A percentile compares a stretch with the other conserved stretches of the same genome.
These are phyloP conservation scores for Nephotettix cincticeps DNA, from an alignment of 1,140 invertebrate genomes.

Conservation along the genomic window DNA sequence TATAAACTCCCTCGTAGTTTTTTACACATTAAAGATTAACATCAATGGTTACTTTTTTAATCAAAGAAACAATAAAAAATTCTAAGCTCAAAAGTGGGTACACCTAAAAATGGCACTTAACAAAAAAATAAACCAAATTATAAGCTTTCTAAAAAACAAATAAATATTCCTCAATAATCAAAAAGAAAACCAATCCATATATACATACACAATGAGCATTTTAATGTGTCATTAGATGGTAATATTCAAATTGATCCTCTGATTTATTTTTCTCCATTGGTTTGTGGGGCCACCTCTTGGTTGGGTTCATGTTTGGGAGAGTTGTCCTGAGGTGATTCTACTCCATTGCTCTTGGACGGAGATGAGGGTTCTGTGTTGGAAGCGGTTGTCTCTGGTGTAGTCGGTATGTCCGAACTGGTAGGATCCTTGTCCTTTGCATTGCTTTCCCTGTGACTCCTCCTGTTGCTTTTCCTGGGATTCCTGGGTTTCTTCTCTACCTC, in stretches of 20 bases:
- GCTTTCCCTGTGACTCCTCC: neutral
- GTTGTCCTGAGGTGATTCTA: neutral
- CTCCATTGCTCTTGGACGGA: slow-evolving; percentile 12
- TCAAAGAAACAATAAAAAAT: no score
- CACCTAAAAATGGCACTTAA: no score
- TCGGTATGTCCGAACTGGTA: neutral
- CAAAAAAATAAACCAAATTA: no score
- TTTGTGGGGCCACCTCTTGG: neutral
- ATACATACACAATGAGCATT: no score
- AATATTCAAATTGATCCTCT: no score
- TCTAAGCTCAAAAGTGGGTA: no score
- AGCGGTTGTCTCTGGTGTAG: neutral
- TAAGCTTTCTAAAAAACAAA: no score
- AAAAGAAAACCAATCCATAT: no score
- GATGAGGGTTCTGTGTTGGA: neutral
- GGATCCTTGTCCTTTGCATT: neutral
- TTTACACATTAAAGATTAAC: neutral
- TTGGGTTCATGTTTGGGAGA: slow-evolving; percentile 7
- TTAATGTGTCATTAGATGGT: no score
- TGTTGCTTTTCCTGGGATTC: neutral
- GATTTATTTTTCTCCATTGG: no score
- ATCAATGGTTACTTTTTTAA: no score
- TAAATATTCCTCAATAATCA: no score
- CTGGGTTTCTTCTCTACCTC: neutral
- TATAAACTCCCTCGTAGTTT: neutral